Percentiles rank a stretch among this genome's conserved stretches.
Conservation (phyloP, 2,797 vertebrate species). For the Premnoplex brunnescens region DNA sequence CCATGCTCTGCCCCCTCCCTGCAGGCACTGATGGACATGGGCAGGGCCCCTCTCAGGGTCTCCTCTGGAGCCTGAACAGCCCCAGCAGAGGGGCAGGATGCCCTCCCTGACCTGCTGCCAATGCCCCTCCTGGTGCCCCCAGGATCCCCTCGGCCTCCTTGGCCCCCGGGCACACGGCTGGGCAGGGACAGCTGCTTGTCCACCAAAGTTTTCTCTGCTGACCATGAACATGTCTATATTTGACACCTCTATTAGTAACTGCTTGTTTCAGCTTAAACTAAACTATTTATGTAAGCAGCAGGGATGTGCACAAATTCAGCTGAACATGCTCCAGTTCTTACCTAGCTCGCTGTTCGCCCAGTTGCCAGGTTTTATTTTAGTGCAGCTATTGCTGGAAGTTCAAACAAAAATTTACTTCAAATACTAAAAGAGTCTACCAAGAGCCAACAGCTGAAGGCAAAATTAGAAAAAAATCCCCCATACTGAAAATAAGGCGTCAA, state of each 20-base stretch:
- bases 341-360: background rate
- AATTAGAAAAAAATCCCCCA: background rate
- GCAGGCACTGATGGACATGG: background rate
- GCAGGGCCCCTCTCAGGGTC: background rate
- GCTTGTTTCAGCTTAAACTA: slow-evolving; percentile 23
- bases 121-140: background rate
- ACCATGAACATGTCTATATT: background rate
- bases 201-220: background rate
- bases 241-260: background rate
- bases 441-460: slow-evolving; percentile 47
- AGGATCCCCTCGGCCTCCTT: accelerated
- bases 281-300: background rate
- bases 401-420: slow-evolving; percentile 41
- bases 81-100: background rate
- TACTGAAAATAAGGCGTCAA: background rate
- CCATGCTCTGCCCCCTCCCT: background rate
- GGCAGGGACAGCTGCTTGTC: background rate
- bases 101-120: background rate
- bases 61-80: background rate
- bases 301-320: background rate
- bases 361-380: slow-evolving; percentile 42
- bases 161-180: background rate
- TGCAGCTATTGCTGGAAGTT: slow-evolving; percentile 26
- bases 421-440: slow-evolving; percentile 22
- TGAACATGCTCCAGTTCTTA: background rate